A percentile compares a stretch with the other conserved stretches of the same genome.
These are phyloP conservation scores for Antedon mediterranea DNA, from an alignment of 53 echinoderm and acorn worm genomes.

Conservation along the genomic window DNA sequence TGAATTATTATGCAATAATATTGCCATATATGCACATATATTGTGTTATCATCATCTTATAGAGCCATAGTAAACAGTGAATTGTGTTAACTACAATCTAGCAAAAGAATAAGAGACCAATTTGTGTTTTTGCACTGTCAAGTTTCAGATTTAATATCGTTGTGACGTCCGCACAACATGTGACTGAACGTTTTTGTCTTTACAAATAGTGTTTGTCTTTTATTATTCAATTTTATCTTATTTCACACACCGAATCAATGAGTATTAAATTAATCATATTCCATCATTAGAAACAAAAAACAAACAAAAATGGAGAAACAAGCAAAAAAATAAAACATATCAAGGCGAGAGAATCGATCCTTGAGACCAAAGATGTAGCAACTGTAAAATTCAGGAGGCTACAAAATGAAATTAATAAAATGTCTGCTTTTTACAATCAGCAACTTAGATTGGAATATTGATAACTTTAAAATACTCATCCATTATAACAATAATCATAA, in stretches of 20 bases:
- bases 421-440: neutral
- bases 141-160: neutral
- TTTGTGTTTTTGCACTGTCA: neutral
- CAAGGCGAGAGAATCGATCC: neutral
- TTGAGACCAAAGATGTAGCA: neutral
- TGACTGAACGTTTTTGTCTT: neutral
- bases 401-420: neutral
- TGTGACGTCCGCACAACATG: neutral
- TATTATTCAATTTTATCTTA: neutral
- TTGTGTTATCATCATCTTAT: too few species aligned
- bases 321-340: neutral
- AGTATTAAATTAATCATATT: neutral
- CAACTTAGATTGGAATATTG: neutral
- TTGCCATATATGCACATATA: too few species aligned
- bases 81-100: too few species aligned
- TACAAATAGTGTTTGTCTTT: neutral
- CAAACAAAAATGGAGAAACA: neutral
- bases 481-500: neutral
- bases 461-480: neutral
- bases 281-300: neutral
- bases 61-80: too few species aligned
- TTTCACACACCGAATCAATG: neutral
- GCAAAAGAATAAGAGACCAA: neutral
- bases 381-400: neutral
- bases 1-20: too few species aligned